A percentile compares a stretch with the other conserved stretches of the same genome.
These are phyloP conservation scores for Margarornis squamiger DNA, from an alignment of 2,797 vertebrate species.

Conservation along the genomic window DNA sequence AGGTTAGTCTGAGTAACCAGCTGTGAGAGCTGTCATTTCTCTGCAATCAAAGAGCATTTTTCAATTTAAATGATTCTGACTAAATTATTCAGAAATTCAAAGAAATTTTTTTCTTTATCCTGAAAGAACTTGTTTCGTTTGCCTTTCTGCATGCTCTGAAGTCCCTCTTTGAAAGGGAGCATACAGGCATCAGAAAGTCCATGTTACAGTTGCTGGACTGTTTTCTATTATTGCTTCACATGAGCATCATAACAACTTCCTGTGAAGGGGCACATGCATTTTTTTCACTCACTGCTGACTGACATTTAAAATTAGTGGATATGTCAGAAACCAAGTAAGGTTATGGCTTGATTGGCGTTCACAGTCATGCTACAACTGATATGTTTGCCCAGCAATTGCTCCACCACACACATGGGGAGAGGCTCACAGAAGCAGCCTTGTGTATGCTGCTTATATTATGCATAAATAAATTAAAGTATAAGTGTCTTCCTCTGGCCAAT, in stretches of 20 bases:
- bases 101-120: neutral
- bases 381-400: neutral
- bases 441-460: fast-evolving
- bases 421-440: neutral
- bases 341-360: neutral
- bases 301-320: neutral
- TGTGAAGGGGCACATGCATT: fast-evolving
- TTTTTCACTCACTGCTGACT: neutral
- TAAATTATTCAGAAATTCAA: constrained; percentile 19
- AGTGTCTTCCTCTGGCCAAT: neutral
- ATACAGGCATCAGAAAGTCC: neutral
- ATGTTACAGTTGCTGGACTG: neutral
- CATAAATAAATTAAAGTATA: neutral
- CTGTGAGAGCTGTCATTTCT: neutral
- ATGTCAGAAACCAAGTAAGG: neutral
- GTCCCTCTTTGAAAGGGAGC: neutral
- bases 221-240: neutral
- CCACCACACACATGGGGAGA: fast-evolving
- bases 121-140: neutral
- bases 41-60: constrained; percentile 4
- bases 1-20: neutral
- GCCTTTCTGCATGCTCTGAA: neutral
- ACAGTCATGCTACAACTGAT: neutral
- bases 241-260: neutral
- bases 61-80: neutral